These are phyloP conservation scores for Amphiura filiformis DNA, from an alignment of 35 echinoderm and acorn worm genomes.

Conservation along the genomic window DNA sequence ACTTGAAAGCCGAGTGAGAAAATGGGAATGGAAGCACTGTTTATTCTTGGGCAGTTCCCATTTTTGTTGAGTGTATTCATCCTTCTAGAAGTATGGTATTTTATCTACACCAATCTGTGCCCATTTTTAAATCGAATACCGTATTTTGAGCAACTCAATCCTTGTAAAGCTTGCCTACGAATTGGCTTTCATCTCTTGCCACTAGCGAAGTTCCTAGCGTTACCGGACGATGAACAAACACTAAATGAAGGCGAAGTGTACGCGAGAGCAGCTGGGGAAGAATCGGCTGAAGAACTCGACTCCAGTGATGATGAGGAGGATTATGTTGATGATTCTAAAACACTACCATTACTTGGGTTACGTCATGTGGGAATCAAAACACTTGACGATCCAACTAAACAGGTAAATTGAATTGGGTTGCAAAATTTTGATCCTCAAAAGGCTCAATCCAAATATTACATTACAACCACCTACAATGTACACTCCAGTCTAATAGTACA, in stretches of 20 bases:
- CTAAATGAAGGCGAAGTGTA: slow-evolving; percentile 11
- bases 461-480: too few relatives aligned
- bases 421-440: too few relatives aligned
- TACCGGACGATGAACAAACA: slow-evolving; percentile 20
- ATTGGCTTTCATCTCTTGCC: slow-evolving; percentile 77
- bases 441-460: too few relatives aligned
- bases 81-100: slow-evolving; percentile 76
- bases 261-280: neutral
- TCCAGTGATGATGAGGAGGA: neutral
- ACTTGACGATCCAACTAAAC: neutral
- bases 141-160: slow-evolving; percentile 74
- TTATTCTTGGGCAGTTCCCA: slow-evolving; percentile 80
- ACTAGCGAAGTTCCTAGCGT: slow-evolving; percentile 44
- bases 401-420: too few relatives aligned
- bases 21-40: slow-evolving; percentile 61
- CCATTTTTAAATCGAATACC: slow-evolving; percentile 77
- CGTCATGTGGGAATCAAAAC: neutral
- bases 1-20: too few relatives aligned
- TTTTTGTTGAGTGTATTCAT: slow-evolving; percentile 73
- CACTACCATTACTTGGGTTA: neutral
- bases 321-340: neutral
- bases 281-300: slow-evolving; percentile 39
- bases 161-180: slow-evolving; percentile 76
- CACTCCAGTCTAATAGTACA: too few relatives aligned
- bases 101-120: slow-evolving; percentile 80